These are phyloP conservation scores for Orthonyx spaldingii DNA, from an alignment of 2,113 vertebrate genomes.

Conservation along the genomic window DNA sequence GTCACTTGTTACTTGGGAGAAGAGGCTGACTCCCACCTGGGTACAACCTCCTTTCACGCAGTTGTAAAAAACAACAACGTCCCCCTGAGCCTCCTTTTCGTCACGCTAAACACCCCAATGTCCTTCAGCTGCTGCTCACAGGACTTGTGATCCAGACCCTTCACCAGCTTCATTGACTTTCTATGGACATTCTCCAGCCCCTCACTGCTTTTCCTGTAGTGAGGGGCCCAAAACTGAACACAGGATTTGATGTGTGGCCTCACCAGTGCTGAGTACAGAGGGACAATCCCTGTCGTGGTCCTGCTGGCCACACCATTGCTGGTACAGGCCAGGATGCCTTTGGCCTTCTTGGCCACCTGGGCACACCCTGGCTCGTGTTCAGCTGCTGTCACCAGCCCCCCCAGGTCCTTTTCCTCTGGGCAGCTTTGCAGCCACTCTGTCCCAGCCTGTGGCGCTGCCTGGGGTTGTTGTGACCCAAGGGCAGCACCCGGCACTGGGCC, in stretches of 20 bases:
- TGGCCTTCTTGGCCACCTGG: not conserved
- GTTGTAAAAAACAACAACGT: not conserved
- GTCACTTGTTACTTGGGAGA: not conserved
- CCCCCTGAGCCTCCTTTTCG: not conserved
- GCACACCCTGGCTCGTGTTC: not conserved
- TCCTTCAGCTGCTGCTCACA: not conserved
- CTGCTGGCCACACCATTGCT: not conserved
- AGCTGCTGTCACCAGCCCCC: not conserved
- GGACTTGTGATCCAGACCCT: not conserved
- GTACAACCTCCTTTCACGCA: not conserved
- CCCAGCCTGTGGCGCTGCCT: not conserved
- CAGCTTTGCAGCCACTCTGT: not conserved
- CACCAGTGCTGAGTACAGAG: fast-evolving
- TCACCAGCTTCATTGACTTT: fast-evolving
- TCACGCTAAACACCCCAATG: not conserved
- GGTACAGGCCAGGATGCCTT: fast-evolving
- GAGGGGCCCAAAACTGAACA: not conserved
- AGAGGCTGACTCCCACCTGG: not conserved
- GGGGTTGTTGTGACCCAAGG: not conserved
- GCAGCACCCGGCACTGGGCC: not conserved
- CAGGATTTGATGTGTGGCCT: too few relatives aligned
- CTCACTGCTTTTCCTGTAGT: not conserved
- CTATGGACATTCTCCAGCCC: not conserved
- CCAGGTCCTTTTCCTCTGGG: not conserved
- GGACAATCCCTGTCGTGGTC: not conserved